Conservation (phyloP, 2,888 invertebrate genomes). For the Elmis aenea region DNA sequence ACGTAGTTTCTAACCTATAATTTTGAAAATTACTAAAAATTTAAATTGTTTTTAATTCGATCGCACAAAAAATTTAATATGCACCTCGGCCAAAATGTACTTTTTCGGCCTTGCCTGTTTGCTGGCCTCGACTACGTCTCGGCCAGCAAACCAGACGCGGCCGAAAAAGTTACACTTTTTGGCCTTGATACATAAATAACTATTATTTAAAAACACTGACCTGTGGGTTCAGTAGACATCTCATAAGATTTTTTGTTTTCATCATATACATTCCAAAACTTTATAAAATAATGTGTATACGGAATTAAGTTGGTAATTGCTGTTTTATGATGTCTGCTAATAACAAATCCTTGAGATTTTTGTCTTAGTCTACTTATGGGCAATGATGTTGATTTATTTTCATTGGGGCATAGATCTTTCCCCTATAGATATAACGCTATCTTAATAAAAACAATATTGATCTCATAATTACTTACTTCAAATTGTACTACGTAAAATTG, state of each 20-base stretch:
- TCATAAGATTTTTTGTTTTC: constrained; percentile 26
- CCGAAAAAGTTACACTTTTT: no score
- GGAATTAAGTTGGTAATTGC: constrained; percentile 34
- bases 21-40: no score
- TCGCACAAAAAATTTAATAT: no score
- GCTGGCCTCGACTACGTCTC: no score
- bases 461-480: constrained; percentile 11
- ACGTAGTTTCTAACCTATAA: no score
- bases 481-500: constrained; percentile 12
- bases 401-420: constrained; percentile 29
- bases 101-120: no score
- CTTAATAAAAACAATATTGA: no score
- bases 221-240: constrained; percentile 33
- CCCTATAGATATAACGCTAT: constrained; percentile 24
- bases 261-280: constrained; percentile 35
- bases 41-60: no score
- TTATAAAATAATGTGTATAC: constrained; percentile 37
- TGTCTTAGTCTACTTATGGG: constrained; percentile 26
- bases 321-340: constrained; percentile 32
- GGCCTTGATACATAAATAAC: no score
- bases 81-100: no score
- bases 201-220: constrained; percentile 25
- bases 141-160: no score
- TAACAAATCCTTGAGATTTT: constrained; percentile 38
- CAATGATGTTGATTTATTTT: constrained; percentile 11